These are phyloP conservation scores for Drosophila maculinotata DNA, from an alignment of 2,888 invertebrate genomes.

Conservation along the genomic window DNA sequence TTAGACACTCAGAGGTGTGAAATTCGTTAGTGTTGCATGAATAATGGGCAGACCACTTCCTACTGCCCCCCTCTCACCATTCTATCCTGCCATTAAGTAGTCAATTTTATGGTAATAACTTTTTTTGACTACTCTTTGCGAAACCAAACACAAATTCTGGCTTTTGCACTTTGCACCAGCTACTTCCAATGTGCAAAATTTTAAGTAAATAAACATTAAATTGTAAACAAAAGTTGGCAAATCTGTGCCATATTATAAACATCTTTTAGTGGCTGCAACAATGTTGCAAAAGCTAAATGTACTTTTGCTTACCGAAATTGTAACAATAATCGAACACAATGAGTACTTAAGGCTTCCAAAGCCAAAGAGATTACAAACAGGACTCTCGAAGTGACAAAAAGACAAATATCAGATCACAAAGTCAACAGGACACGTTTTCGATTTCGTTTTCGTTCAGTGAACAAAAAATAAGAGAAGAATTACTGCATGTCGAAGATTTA, in stretches of 20 bases:
- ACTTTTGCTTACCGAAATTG: neutral
- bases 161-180: slow-evolving; percentile 6
- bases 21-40: slow-evolving; percentile 22
- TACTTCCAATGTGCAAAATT: slow-evolving; percentile 9
- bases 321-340: neutral
- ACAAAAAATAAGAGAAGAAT: neutral
- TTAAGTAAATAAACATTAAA: slow-evolving; percentile 26
- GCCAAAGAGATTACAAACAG: neutral
- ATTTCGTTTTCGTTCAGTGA: too few relatives aligned
- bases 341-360: neutral
- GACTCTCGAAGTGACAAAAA: neutral
- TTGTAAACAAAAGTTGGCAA: slow-evolving; percentile 18
- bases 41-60: slow-evolving; percentile 14
- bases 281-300: neutral
- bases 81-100: slow-evolving; percentile 37
- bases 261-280: too few relatives aligned
- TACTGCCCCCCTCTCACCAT: neutral
- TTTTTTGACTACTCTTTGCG: slow-evolving; percentile 6
- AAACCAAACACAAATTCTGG: slow-evolving; percentile 11
- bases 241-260: slow-evolving; percentile 3
- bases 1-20: slow-evolving; percentile 43
- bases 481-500: neutral
- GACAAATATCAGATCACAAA: slow-evolving; percentile 24
- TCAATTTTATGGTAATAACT: slow-evolving; percentile 50
- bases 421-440: slow-evolving; percentile 2